These are phyloP conservation scores for Pocillopora verrucosa DNA, from an alignment of 64 coral and sea anemone species.

Conservation along the genomic window DNA sequence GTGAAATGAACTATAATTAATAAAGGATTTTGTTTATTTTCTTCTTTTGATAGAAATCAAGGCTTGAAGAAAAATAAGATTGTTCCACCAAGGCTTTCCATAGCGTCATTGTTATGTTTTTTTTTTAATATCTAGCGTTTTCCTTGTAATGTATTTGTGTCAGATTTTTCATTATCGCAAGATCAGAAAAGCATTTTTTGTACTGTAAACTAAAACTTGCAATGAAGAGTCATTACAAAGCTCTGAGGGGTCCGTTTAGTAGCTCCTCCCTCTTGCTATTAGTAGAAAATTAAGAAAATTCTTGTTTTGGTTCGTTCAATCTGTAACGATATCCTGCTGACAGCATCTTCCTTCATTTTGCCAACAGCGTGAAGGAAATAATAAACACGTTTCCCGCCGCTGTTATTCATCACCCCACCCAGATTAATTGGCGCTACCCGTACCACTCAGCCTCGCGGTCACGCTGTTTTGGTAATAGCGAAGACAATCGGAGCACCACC, in stretches of 20 bases:
- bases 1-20: background rate
- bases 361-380: conserved; percentile 29
- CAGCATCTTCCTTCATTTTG: conserved; percentile 17
- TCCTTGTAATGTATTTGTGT: background rate
- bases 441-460: background rate
- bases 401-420: conserved; percentile 2
- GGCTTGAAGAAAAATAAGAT: background rate
- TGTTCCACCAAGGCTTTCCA: background rate
- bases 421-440: conserved; percentile 11
- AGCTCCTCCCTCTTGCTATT: conserved; percentile 28
- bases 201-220: conserved; percentile 16
- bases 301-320: conserved; percentile 32
- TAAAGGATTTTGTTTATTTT: conserved; percentile 13
- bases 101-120: background rate
- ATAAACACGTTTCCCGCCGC: conserved; percentile 22
- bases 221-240: conserved; percentile 40
- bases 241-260: conserved; percentile 30
- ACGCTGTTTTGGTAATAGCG: conserved; percentile 3
- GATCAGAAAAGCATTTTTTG: conserved; percentile 5
- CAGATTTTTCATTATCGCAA: conserved; percentile 19
- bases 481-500: conserved; percentile 4
- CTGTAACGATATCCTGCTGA: conserved; percentile 22
- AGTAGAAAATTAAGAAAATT: conserved; percentile 25
- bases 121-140: background rate
- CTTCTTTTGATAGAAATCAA: background rate